Evolutionary conservation across 2,888 invertebrate species (phyloP).

Genomic region (Agrypnus murinus): DNA sequence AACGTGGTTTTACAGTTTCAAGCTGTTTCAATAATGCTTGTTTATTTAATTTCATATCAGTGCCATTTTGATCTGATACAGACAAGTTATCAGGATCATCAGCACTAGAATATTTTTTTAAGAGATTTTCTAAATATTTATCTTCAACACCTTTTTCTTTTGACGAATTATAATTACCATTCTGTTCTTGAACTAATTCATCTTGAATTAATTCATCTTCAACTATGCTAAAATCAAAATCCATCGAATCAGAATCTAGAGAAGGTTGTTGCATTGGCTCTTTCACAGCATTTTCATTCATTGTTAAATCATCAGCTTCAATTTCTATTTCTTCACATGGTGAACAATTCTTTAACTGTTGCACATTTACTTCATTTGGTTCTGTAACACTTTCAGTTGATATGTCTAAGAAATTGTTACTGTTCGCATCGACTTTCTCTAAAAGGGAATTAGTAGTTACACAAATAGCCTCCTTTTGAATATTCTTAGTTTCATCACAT

Average conservation of each 20-base stretch:
- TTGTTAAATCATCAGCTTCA: no score
- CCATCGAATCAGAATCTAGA: conserved; percentile 39
- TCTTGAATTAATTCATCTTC: conserved; percentile 53
- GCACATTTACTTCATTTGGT: no score
- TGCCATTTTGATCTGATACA: neutral
- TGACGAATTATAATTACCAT: neutral
- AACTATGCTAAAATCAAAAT: conserved; percentile 61
- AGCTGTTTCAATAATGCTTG: conserved; percentile 58
- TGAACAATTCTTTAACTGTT: no score
- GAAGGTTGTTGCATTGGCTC: neutral
- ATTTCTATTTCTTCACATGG: no score
- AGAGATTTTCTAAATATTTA: conserved; percentile 15
- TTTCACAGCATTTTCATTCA: conserved; percentile 4
- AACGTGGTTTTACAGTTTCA: conserved; percentile 70
- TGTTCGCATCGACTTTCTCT: no score
- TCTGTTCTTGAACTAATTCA: neutral
- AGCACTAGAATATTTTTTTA: conserved; percentile 23
- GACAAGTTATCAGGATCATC: neutral
- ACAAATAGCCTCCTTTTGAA: no score
- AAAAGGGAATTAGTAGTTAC: no score
- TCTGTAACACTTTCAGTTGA: no score
- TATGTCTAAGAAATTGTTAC: no score
- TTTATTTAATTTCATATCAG: conserved; percentile 2
- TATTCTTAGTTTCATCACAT: no score
- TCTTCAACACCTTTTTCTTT: neutral